Percentiles rank a stretch among this genome's conserved stretches.
Evolutionary conservation across 2,113 vertebrate genomes (phyloP).

Genomic region (Amphiprion percula): DNA sequence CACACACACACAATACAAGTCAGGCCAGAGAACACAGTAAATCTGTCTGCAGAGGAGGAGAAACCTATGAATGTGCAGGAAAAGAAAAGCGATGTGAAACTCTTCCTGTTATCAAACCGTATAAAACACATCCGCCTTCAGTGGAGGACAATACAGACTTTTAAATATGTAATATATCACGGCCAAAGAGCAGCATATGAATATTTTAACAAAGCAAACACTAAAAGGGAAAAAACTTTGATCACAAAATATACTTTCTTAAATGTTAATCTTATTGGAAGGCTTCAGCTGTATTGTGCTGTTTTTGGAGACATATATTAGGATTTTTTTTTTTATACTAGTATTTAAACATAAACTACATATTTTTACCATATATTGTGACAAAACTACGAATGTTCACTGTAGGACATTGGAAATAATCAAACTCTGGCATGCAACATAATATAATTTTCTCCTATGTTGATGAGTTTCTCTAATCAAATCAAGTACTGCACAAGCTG

Average conservation of each 20-base stretch:
- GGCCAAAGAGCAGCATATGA: not conserved
- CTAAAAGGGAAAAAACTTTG: conserved; percentile 18
- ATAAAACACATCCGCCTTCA: conserved; percentile 5
- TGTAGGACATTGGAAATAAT: not conserved
- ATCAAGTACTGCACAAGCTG: not conserved
- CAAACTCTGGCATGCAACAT: not conserved
- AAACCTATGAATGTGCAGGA: not conserved
- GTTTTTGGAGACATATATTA: not conserved
- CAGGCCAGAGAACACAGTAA: not conserved
- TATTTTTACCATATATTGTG: not conserved
- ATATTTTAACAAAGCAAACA: conserved; percentile 24
- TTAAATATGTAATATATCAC: conserved; percentile 23
- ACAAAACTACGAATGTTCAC: not conserved
- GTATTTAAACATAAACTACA: not conserved
- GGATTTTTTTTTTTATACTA: not conserved
- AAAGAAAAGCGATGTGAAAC: conserved; percentile 2
- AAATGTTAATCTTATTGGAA: not conserved
- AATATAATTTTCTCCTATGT: not conserved
- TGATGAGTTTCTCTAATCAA: not conserved
- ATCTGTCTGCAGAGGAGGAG: conserved; percentile 5
- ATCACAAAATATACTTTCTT: not conserved
- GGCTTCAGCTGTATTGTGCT: not conserved
- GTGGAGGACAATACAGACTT: not conserved
- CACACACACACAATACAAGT: conserved; percentile 16
- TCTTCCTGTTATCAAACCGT: conserved; percentile 24